Conservation (phyloP, 1,140 invertebrate genomes). For the Brachionus rotundiformis region DNA sequence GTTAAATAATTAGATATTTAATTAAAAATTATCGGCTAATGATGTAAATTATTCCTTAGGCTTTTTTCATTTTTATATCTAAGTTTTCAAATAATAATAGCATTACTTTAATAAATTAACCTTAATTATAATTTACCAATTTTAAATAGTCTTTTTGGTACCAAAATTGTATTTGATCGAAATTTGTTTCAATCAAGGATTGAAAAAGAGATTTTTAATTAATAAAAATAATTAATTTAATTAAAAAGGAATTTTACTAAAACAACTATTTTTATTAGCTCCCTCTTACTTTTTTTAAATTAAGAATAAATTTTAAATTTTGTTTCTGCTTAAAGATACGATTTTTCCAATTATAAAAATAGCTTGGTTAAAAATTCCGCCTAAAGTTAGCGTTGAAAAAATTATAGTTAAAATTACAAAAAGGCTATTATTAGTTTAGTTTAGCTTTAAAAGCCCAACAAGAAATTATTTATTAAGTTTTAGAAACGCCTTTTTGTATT, state of each 20-base stretch:
- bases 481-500: too few relatives aligned
- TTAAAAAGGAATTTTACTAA: not conserved
- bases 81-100: not conserved
- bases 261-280: not conserved
- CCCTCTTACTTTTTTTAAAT: not conserved
- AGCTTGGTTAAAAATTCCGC: not conserved
- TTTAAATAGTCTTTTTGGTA: not conserved
- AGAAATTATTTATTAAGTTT: too few relatives aligned
- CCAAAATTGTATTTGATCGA: too few relatives aligned
- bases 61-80: not conserved
- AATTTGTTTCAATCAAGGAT: too few relatives aligned
- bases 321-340: not conserved
- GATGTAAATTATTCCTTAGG: not conserved
- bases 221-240: not conserved
- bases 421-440: not conserved
- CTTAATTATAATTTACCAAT: not conserved
- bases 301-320: not conserved
- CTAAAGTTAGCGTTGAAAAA: not conserved
- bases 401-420: not conserved
- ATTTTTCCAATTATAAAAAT: not conserved
- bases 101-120: not conserved
- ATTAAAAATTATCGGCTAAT: not conserved
- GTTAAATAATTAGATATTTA: too few relatives aligned
- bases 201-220: too few relatives aligned
- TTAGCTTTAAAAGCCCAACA: too few relatives aligned